These are phyloP conservation scores for Leiothrix lutea DNA, from an alignment of 2,113 vertebrate species.

Conservation along the genomic window DNA sequence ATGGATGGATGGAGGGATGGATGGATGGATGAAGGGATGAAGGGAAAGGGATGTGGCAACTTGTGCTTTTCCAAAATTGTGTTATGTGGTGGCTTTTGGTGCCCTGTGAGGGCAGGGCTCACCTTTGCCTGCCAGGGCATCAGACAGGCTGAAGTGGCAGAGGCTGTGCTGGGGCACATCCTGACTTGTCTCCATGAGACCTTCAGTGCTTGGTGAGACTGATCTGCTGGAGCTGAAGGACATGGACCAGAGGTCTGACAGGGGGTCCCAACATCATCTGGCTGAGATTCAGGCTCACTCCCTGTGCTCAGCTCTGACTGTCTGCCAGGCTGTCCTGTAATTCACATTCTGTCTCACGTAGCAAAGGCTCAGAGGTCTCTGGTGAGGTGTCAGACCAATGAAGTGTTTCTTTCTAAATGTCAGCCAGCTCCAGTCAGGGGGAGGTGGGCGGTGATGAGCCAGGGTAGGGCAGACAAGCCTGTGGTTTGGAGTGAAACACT, in stretches of 20 bases:
- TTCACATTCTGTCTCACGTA: background rate
- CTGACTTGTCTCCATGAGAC: rapidly evolving
- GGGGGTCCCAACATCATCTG: background rate
- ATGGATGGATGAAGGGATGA: background rate
- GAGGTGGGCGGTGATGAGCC: background rate
- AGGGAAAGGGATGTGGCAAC: background rate
- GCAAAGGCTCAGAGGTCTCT: background rate
- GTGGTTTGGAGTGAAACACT: constrained; percentile 23
- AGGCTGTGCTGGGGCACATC: background rate
- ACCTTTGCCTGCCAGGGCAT: background rate
- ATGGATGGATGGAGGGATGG: background rate
- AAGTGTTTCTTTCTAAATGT: constrained; percentile 46
- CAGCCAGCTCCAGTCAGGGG: background rate
- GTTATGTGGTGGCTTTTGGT: background rate
- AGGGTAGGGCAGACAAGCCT: background rate
- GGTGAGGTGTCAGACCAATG: constrained; percentile 14
- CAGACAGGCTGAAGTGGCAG: background rate
- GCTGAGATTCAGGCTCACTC: background rate
- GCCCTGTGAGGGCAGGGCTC: background rate
- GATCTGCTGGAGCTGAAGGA: background rate
- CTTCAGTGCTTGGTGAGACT: background rate
- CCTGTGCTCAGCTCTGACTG: background rate
- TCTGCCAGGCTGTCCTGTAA: background rate
- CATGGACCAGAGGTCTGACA: background rate
- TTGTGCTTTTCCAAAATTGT: background rate